These are phyloP conservation scores for Drosophila azteca DNA, from an alignment of 1,140 invertebrate species.

Conservation along the genomic window DNA sequence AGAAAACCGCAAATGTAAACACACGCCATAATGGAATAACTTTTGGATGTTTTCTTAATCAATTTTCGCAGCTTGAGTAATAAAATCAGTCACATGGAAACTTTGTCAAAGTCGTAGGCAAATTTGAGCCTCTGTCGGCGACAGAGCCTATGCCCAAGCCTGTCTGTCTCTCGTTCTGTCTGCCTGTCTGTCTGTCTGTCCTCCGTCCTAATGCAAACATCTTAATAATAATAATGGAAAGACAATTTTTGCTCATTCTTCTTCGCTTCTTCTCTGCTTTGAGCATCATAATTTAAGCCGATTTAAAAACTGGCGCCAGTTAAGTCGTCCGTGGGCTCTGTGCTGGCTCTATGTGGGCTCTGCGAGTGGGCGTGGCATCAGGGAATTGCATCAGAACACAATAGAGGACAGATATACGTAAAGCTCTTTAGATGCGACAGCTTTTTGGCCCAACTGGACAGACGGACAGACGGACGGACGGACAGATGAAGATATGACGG, in stretches of 20 bases:
- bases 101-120: conserved; percentile 8
- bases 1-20: too few relatives aligned
- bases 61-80: neutral
- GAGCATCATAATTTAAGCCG: conserved; percentile 52
- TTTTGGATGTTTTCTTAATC: neutral
- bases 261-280: conserved; percentile 48
- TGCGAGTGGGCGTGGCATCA: conserved; percentile 29
- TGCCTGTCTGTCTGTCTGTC: conserved; percentile 11
- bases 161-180: conserved; percentile 3
- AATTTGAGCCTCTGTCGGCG: conserved; percentile 26
- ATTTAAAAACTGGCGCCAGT: conserved; percentile 53
- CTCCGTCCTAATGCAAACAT: conserved; percentile 56
- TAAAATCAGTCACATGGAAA: neutral
- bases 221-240: conserved; percentile 66
- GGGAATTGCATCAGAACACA: conserved; percentile 40
- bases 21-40: too few relatives aligned
- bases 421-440: conserved; percentile 43
- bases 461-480: conserved; percentile 26
- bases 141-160: too few relatives aligned
- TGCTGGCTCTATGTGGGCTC: neutral
- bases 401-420: conserved; percentile 25
- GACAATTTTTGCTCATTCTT: conserved; percentile 46
- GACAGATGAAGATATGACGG: conserved; percentile 18
- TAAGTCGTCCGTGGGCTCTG: conserved; percentile 24
- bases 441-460: conserved; percentile 45